Base-by-base conservation (phyloP, 64 coral and sea anemone species). In the Stichodactyla mertensii region DNA sequence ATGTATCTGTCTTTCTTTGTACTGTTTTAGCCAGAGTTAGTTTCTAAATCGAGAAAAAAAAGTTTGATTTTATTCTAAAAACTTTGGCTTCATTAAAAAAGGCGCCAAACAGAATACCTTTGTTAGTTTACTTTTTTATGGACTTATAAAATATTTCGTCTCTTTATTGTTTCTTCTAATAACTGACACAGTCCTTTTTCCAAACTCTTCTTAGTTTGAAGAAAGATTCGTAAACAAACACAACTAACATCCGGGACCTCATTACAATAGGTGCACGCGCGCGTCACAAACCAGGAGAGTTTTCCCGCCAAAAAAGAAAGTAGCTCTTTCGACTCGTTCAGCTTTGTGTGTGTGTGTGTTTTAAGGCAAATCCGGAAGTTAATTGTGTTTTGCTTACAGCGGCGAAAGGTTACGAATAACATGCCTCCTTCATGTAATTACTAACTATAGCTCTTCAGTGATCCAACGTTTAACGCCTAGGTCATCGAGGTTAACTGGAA, bases 351-450 rank as follows among this genome's bases (percentile, higher is more conserved):
- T 45, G 36, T 45, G 36, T 45, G 3, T 45, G 19, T 18, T 66
- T 22, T 20, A n/a, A 66, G 36, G 14, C 14, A 15, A 27, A 27
- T 74, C 22, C 69, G 69, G 69, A 74, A 74, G 69, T 74, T 74
- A 8, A 74, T n/a, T 74, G 69, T 74, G 69, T 74, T 74, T 74
- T 74, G 69, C 69, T 74, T 74, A 31, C 69, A 74, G 24, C 69
- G 36, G 69, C 27, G 12, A 52, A 81, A 81, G 78, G 78, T 81
- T 81, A 81, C 45, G 55, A 81, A 81, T 81, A 81, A 81, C 78
- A 81, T 81, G 53, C 19, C 53, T 81, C 31, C 16, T 19, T 81
- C 53, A 53, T 81, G 78, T 81, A 81, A 81, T 53, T 52, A 28
- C 53, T 81, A 54, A 81, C 78, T n/a, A 55, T 81, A 52, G 78